Evolutionary conservation across 2,113 vertebrate genomes (phyloP).

Genomic region (Salvelinus fontinalis): DNA sequence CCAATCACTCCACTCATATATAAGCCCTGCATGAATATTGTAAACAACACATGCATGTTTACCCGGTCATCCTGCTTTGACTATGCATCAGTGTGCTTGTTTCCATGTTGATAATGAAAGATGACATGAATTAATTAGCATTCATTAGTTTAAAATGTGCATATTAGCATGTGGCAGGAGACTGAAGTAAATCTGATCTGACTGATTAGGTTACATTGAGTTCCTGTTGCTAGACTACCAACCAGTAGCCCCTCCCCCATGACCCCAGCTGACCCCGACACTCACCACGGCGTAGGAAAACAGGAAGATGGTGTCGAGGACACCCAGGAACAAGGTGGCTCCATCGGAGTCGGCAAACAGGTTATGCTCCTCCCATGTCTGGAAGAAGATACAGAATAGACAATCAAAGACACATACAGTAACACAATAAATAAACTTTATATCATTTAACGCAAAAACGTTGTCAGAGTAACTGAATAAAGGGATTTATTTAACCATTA

Average conservation of each 20-base stretch:
- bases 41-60: neutral
- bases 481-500: no score
- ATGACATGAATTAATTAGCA: no score
- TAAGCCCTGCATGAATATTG: constrained; percentile 78
- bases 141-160: no score
- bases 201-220: no score
- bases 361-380: constrained; percentile 85
- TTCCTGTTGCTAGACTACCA: no score
- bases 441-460: neutral
- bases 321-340: constrained; percentile 92
- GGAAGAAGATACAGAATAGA: constrained; percentile 27
- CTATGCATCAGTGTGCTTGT: no score
- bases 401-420: neutral
- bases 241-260: neutral
- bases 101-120: no score
- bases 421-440: neutral
- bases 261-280: neutral
- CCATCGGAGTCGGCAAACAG: constrained; percentile 81
- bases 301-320: constrained; percentile 90
- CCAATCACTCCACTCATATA: constrained; percentile 91
- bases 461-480: no score
- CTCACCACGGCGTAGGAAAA: constrained; percentile 95
- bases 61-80: neutral
- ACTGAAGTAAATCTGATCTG: no score
- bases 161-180: no score